Evolutionary conservation across 2,113 vertebrate species (phyloP).

Genomic region (Istiophorus platypterus): DNA sequence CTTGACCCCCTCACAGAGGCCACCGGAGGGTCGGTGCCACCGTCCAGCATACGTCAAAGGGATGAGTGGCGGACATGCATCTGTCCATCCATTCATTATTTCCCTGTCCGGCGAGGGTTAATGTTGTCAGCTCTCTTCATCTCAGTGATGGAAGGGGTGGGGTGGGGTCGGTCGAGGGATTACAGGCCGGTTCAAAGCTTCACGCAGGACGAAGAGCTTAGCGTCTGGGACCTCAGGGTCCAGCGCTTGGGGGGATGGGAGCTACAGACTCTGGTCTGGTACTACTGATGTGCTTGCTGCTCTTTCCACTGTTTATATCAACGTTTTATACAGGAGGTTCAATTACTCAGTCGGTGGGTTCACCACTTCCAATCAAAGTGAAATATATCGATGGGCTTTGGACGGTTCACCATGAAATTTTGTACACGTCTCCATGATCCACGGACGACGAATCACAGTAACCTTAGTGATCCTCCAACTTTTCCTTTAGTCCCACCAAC

Average conservation of each 20-base stretch:
- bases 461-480: background rate
- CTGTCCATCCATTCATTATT: slow-evolving; percentile 54
- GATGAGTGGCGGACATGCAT: slow-evolving; percentile 15
- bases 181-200: slow-evolving; percentile 29
- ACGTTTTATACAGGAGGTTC: background rate
- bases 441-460: background rate
- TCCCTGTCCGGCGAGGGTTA: slow-evolving; percentile 55
- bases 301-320: too few species aligned
- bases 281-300: background rate
- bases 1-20: background rate
- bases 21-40: background rate
- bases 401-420: background rate
- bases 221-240: background rate
- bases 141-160: slow-evolving; percentile 13
- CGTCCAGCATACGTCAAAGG: slow-evolving; percentile 29
- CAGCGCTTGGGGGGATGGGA: slow-evolving; percentile 13
- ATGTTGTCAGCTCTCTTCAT: slow-evolving; percentile 41
- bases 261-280: background rate
- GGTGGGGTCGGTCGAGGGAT: slow-evolving; percentile 25
- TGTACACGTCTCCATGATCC: background rate
- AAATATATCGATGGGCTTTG: background rate
- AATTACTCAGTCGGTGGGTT: too few species aligned
- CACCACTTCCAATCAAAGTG: too few species aligned
- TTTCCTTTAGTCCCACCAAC: background rate
- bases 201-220: slow-evolving; percentile 2